Base-by-base conservation (phyloP, 2,797 vertebrate genomes). In the Chromobotia macracanthus region DNA sequence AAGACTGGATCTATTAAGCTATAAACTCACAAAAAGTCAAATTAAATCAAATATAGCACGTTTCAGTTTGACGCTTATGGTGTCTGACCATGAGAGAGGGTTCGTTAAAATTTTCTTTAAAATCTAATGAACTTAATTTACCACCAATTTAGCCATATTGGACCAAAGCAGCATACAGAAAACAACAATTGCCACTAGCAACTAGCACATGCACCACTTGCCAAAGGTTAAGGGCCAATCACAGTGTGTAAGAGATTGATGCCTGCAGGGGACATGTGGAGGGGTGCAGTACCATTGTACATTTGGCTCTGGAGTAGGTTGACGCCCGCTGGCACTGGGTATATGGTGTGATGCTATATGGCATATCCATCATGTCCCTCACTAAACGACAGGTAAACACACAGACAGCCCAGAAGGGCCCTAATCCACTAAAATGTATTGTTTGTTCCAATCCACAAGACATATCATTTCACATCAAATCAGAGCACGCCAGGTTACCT, bases 381-480 rank as follows among this genome's bases (percentile, higher is more conserved):
- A 31, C 46, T 55, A 67, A 75, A 46, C 77, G 80, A 75, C 73
- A 80, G 44, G 69, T 38, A 58, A 75, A 64, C 44, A 61, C 64
- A 21, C 75, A 67, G 64, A n/a, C 53, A 72, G 25, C 16, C 46
- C 76, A 84, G 83, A 84, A 75, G 66, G 72, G 53, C 56, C 50
- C 53, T 83, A 38, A 65, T 70, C 63, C 60, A 50, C 55, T 61
- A 23, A 55, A 66, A 5, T 41, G 3, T 46, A 67, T 35, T 3
- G 3, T 28, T 21, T 21, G 16, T 51, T 18, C 51, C 44, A 44
- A 31, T 65, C 21, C 55, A 58, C 23, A 23, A 25, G 55, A 2
- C 56, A 15, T 28, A 38, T 38, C 1, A 38, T 50, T 13, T 50
- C 15, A 15, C 12, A 48, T 50, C 48, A 50, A 3, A 50, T 50